Base-by-base conservation (phyloP, 2,888 invertebrate genomes). In the Adelognathus sp. region DNA sequence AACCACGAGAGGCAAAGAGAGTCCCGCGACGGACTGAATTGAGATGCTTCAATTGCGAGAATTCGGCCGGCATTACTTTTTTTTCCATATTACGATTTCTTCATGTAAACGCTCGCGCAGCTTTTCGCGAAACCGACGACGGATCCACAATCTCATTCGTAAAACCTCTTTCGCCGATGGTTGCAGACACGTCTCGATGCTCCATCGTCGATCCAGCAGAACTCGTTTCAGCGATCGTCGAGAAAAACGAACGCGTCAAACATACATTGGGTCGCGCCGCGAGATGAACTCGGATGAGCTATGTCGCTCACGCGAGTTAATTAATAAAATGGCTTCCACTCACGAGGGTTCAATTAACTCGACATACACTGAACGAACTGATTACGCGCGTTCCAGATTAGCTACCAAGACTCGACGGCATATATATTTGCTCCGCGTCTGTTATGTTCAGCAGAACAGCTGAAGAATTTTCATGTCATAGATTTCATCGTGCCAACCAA, bases 311-410 rank as follows among this genome's bases (percentile, higher is more conserved):
- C 24, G 64, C 58, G 33, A 71, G 79, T 75, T 75, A 79, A 79
- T 75, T 54, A 79, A 71, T 71, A 75, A 75, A 75, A 75, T 79
- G 75, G 75, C 75, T 71, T 71, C 71, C 75, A 75, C 71, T 79
- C 75, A 72, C 60, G 73, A 61, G 75, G 63, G 64, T 71, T 79
- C 79, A 71, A 79, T 71, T 70, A 71, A 75, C 54, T 54, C 67
- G 67, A 50, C 44, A 46, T 63, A 41, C 72, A 21, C 61, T 39
- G 52, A 50, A 61, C 63, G 66, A 73, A 77, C 77, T 73, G 77
- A 73, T 73, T 69, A 64, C 58, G 56, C 73, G 73, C 73, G 73
- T 74, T 78, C 78, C 44, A 73, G 50, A 69, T 74, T 44, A 50
- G 46, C 31, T 50, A 41, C 54, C n/a, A 41, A n/a, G n/a, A n/a